Base-by-base conservation (phyloP, 1,140 invertebrate species). In the Vollenhovia emeryi region DNA sequence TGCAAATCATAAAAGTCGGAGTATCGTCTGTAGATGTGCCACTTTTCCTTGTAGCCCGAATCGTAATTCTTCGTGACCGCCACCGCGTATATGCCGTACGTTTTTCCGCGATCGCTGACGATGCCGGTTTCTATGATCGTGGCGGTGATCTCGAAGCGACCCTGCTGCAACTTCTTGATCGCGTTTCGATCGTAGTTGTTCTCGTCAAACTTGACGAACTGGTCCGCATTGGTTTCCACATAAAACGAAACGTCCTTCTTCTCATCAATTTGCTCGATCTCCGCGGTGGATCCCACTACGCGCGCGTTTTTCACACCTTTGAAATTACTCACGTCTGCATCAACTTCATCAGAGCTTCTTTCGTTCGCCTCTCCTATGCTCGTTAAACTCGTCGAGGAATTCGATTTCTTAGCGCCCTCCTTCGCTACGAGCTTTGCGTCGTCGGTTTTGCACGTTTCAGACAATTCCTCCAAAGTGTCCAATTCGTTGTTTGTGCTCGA, bases 1-100 rank as follows among this genome's bases (percentile, higher is more conserved):
- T 98, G 96, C 8, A 99, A 95, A 92, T 98, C 97, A 92, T 99
- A 97, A 94, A 99, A 99, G 94, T 99, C 98, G 45, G 98, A 98
- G 92, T 99, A 99, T 87, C 97, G 91, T 83, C 97, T 95, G 90
- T 98, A 98, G 80, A 98, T 97, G 89, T 98, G 97, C 97, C 97
- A 98, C 62, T 96, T 96, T 92, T 97, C 96, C 93, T 97, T 95
- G 88, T 96, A 96, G 4, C 96, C 96, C 86, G 95, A 96, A 89
- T 95, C 96, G 90, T 95, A 97, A 73, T 94, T 95, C 89, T 97
- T 96, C 0, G 95, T 96, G 0, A 99, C 98, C 33, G 97, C 96
- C 24, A 99, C 96, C 1, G 98, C 98, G 94, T 99, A 99, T 76
- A 99, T 97, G 0, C 98, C 98, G 93, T 98, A 99, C 0, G 97